phyloP scores from a whole-genome alignment of 1,140 invertebrate genomes.

The Formica selysi region DNA sequence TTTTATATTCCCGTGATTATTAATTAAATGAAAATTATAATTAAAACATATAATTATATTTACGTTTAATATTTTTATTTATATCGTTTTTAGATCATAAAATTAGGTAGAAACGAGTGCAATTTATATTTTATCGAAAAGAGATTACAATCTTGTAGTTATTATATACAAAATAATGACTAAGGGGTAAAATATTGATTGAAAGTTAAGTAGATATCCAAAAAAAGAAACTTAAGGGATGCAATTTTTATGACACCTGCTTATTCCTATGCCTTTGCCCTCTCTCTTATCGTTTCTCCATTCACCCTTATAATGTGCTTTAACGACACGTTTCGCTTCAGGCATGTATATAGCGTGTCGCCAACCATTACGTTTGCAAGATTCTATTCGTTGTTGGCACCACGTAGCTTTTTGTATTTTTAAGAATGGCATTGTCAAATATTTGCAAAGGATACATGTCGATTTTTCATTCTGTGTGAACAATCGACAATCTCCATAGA shows the following conservation, averaged over 20 bases:
- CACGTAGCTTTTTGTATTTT: conserved; percentile 45
- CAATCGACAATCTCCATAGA: not conserved
- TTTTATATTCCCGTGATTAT: not conserved
- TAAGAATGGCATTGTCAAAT: conserved; percentile 65
- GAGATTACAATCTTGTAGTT: not conserved
- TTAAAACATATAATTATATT: not conserved
- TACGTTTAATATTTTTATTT: not conserved
- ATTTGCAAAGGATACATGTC: not conserved
- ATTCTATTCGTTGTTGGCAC: conserved; percentile 34
- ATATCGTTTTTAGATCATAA: too few relatives aligned
- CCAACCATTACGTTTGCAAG: conserved; percentile 84
- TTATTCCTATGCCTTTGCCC: conserved; percentile 80
- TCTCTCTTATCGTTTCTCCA: conserved; percentile 87
- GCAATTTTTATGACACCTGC: conserved; percentile 55
- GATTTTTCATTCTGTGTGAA: conserved; percentile 1
- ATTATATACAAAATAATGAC: not conserved
- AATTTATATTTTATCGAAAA: conserved; percentile 3
- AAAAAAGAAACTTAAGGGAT: not conserved
- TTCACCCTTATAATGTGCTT: conserved; percentile 87
- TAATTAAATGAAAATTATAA: not conserved
- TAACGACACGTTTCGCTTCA: conserved; percentile 60
- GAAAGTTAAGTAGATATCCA: not conserved
- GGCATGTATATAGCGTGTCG: conserved; percentile 86
- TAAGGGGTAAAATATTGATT: conserved; percentile 1
- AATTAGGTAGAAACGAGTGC: not conserved